These are phyloP conservation scores for Echinarachnius parma DNA, from an alignment of 53 echinoderm and acorn worm species.

Conservation along the genomic window DNA sequence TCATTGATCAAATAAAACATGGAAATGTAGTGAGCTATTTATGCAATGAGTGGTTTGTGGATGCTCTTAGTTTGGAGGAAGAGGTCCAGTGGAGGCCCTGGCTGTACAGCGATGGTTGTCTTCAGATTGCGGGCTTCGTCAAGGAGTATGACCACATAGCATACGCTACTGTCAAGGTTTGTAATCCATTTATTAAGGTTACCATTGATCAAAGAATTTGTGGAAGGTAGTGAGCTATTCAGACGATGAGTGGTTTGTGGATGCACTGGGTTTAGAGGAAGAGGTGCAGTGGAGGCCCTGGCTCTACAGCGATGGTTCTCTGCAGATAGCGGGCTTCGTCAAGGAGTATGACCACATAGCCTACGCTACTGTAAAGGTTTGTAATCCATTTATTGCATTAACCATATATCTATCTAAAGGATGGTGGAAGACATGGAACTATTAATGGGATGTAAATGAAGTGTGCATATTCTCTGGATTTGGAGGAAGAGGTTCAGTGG, in stretches of 20 bases:
- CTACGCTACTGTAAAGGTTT: constrained; percentile 91
- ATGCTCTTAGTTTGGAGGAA: constrained; percentile 47
- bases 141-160: background rate
- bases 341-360: constrained; percentile 82
- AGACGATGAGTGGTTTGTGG: constrained; percentile 81
- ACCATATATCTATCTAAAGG: background rate
- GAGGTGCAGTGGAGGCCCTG: constrained; percentile 87
- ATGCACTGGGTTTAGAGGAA: constrained; percentile 53
- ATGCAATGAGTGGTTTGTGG: background rate
- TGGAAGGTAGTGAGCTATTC: background rate
- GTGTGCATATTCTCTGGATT: no score
- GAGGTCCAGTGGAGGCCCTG: constrained; percentile 88
- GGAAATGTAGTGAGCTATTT: background rate
- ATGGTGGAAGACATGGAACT: no score
- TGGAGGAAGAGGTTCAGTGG: constrained; percentile 80
- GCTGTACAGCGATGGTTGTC: constrained; percentile 66
- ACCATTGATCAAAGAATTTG: background rate
- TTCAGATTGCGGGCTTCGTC: constrained; percentile 93
- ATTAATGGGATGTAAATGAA: no score
- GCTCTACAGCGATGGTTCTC: constrained; percentile 66
- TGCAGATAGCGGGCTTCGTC: constrained; percentile 93
- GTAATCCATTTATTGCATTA: background rate
- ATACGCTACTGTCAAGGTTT: constrained; percentile 60
- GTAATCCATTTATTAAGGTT: background rate
- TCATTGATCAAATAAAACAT: background rate